Evolutionary conservation across 2,888 invertebrate genomes (phyloP).

Genomic region (Caprella mutica): DNA sequence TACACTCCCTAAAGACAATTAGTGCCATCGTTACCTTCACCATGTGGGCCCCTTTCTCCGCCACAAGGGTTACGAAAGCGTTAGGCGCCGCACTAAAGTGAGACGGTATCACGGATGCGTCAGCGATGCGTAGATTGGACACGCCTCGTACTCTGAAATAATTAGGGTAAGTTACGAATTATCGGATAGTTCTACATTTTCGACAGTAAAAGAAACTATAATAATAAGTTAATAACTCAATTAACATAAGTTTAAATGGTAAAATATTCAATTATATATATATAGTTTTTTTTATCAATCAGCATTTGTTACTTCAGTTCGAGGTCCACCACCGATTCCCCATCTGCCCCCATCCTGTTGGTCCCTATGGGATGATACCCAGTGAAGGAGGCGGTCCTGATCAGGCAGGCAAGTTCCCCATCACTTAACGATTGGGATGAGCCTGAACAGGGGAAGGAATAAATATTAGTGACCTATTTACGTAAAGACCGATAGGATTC

Average conservation of each 20-base stretch:
- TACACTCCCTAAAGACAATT: too few relatives aligned
- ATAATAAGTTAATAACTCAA: not conserved
- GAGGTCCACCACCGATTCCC: constrained; percentile 52
- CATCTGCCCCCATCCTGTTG: constrained; percentile 74
- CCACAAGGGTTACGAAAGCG: constrained; percentile 54
- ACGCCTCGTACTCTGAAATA: constrained; percentile 52
- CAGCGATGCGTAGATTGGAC: constrained; percentile 57
- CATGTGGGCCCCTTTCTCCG: constrained; percentile 53
- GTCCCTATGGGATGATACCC: constrained; percentile 83
- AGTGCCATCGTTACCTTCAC: constrained; percentile 41
- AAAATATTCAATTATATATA: too few relatives aligned
- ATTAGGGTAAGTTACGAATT: too few relatives aligned
- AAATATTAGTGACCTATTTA: too few relatives aligned
- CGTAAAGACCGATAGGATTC: too few relatives aligned
- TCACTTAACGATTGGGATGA: not conserved
- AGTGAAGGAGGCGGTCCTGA: constrained; percentile 50
- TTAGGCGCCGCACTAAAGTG: constrained; percentile 66
- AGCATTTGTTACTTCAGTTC: not conserved
- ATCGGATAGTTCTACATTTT: too few relatives aligned
- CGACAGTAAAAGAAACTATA: not conserved
- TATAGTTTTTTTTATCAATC: too few relatives aligned
- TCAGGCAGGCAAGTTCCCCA: constrained; percentile 20
- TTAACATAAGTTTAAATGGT: not conserved
- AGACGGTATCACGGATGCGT: constrained; percentile 67
- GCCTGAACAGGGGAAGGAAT: too few relatives aligned